phyloP scores from a whole-genome alignment of 2,888 invertebrate species.

The Agonopterix arenella region DNA sequence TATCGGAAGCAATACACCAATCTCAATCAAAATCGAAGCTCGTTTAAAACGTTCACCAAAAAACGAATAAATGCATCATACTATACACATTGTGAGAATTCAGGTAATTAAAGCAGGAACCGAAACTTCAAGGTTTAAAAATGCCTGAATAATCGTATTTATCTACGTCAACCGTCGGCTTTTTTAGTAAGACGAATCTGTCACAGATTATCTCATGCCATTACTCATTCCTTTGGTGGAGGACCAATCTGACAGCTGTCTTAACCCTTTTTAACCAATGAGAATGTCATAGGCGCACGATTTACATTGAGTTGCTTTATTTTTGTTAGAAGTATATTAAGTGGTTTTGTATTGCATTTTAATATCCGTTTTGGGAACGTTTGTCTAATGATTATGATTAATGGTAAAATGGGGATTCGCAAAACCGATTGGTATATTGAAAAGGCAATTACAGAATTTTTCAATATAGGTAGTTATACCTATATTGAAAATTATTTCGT shows the following conservation, averaged over 20 bases:
- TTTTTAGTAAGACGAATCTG: conserved; percentile 73
- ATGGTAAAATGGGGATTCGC: too few relatives aligned
- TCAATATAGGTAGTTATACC: too few relatives aligned
- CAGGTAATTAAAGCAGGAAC: conserved; percentile 70
- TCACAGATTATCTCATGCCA: conserved; percentile 69
- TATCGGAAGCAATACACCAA: conserved; percentile 1
- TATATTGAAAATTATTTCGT: too few relatives aligned
- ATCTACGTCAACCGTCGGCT: conserved; percentile 68
- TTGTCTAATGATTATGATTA: too few relatives aligned
- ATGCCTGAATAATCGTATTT: conserved; percentile 69
- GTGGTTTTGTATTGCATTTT: conserved; percentile 51
- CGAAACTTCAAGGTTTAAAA: conserved; percentile 52
- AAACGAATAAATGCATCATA: conserved; percentile 27
- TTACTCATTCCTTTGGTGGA: conserved; percentile 69
- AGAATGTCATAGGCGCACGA: conserved; percentile 66
- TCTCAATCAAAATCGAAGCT: conserved; percentile 8
- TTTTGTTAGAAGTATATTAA: conserved; percentile 37
- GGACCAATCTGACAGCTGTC: conserved; percentile 71
- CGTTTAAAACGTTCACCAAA: conserved; percentile 11
- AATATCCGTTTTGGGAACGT: conserved; percentile 28
- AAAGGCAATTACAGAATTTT: too few relatives aligned
- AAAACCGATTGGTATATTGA: too few relatives aligned
- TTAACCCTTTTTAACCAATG: conserved; percentile 76
- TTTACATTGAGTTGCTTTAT: conserved; percentile 52
- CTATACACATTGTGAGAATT: conserved; percentile 69